A percentile compares a stretch with the other conserved stretches of the same genome.
Conservation (phyloP, 2,888 invertebrate species). For the Amphipyra berbera region DNA sequence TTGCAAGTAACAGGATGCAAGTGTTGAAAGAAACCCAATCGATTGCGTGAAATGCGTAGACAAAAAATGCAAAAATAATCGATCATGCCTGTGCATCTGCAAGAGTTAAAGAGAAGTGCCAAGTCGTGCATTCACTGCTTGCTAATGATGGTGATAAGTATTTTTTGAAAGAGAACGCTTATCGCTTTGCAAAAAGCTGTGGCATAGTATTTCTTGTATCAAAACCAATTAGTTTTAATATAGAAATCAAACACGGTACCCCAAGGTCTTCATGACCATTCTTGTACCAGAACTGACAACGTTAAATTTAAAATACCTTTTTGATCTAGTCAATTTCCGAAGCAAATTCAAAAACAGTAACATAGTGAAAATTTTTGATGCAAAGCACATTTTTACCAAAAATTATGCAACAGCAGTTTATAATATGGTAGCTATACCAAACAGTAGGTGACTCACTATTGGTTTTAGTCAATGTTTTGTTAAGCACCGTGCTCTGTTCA, state of each 20-base stretch:
- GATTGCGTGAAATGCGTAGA: constrained; percentile 14
- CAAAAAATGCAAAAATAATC: constrained; percentile 39
- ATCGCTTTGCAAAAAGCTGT: no score
- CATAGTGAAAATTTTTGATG: constrained; percentile 25
- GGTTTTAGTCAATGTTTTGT: constrained; percentile 72
- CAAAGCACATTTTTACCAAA: constrained; percentile 25
- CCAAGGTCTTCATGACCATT: constrained; percentile 16
- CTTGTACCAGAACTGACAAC: neutral
- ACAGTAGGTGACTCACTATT: constrained; percentile 73
- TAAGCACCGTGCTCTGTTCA: constrained; percentile 68
- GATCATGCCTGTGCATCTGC: constrained; percentile 32
- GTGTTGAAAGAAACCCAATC: constrained; percentile 13
- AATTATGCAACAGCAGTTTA: constrained; percentile 30
- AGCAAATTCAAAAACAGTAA: neutral
- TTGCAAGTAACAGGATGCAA: neutral
- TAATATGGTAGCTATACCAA: constrained; percentile 30
- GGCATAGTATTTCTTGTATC: no score
- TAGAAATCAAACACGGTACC: neutral
- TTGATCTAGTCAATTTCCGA: no score
- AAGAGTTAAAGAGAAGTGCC: constrained; percentile 20
- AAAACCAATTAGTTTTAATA: neutral
- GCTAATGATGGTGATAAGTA: constrained; percentile 10
- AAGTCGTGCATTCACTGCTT: constrained; percentile 10
- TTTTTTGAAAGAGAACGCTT: neutral
- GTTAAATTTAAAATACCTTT: constrained; percentile 2